Base-by-base conservation (phyloP, 2,888 invertebrate genomes). In the Ormia ochracea region DNA sequence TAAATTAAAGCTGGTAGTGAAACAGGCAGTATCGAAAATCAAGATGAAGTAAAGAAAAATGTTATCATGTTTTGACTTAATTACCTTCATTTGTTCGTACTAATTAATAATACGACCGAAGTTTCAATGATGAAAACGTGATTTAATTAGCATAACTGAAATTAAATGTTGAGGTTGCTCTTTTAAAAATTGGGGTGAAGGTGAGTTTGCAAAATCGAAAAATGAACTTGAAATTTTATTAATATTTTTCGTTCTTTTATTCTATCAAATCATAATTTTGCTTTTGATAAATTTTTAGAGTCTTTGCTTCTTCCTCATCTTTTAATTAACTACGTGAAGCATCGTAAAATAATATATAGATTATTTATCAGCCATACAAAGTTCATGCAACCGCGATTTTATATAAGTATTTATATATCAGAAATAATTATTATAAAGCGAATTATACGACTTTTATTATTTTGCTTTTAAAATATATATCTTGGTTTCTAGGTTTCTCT, bases 181-280 rank as follows among this genome's bases (percentile, higher is more conserved):
- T 56, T 56, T 26, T 45, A 26, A 28, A 50, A 38, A 77, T 26
- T 61, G 58, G 33, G 58, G 58, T 77, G 61, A 77, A 70, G 70
- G 70, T 59, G 41, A 48, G 10, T 59, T 48, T 33, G 21, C 17
- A 36, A 50, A 19, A n/a, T 2, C 21, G 17, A 48, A 45, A 61
- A 28, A 6, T 45, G 6, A 33, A n/a, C 43, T 45, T 43, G 7
- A 48, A 58, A 26, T 45, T 48, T 26, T 17, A 23, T 21, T 23
- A n/a, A n/a, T n/a, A n/a, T 61, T 6, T 12, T 23, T 21, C 26
- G 1, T 26, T 26, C 36, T 21, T 38, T 23, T 19, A 52, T 28
- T 66, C n/a, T 66, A 12, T 28, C 1, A 41, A 50, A 48, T 50
- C 21, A 38, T 48, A 14, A 36, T 52, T 52, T 38, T 50, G 50